Evolutionary conservation across 2,797 vertebrate genomes (phyloP), one percentile per base, ranked within the genome.

Genomic region (Miopithecus talapoin): DNA sequence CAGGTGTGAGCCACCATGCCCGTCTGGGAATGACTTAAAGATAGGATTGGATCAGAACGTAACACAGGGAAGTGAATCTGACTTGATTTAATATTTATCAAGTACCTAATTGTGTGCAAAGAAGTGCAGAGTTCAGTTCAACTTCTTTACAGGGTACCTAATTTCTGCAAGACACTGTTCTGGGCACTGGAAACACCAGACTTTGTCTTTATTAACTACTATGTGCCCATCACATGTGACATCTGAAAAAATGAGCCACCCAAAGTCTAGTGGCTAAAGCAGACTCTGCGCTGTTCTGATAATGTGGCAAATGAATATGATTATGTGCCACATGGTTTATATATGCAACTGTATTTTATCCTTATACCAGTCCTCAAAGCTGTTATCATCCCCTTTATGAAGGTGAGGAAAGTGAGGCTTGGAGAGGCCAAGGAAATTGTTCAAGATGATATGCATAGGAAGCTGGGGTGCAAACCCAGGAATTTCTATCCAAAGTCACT

Each of bases 301-400:
- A 36, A 53, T 1, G 21, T 1, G 8, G 24, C 43, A 4, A 36
- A n/a, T 12, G 13, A 14, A 0, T 41, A 24, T 13, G 28, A 28
- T 26, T 21, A 12, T 10, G 2, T 55, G 14, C 8, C 24, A 43
- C 4, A 4, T 2, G 61, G 55, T 57, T 50, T 8, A 16, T 5
- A 39, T 24, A 10, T 24, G 55, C 11, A 53, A 1, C 16, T n/a
- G 39, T 33, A 1, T 61, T 64, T 74, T 33, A 30, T 68, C 30
- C 36, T 19, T 19, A 24, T 2, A 1, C 26, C 33, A 21, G 33
- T 8, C 43, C 61, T 46, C 50, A 22, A 9, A 28, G 41, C 41
- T 43, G 2, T 10, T 5, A 57, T 22, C 48, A 61, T 43, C 68
- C 4, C n/a, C 39, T 50, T 50, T n/a, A 11, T 4, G 50, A 85